Base-by-base conservation (phyloP, 1,140 invertebrate species). In the Drosophila nannoptera region DNA sequence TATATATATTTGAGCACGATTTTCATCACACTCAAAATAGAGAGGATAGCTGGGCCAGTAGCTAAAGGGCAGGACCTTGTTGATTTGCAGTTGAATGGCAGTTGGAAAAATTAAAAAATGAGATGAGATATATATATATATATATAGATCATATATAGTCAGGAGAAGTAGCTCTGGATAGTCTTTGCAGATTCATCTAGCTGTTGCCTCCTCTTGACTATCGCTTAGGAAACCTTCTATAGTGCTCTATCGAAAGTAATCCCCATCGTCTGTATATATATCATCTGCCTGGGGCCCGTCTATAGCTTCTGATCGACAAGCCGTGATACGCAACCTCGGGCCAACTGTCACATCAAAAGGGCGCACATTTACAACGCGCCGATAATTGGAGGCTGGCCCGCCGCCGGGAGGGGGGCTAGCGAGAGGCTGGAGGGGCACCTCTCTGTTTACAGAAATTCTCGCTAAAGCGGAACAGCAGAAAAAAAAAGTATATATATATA, bases 281-380 rank as follows among this genome's bases (percentile, higher is more conserved):
- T 36, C 66, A 48, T 65, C 40, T 5, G 7, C 12, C 32, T 63
- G 36, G 48, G 60, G 48, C 54, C 61, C 58, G 61, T 67, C 55
- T 49, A 60, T 58, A 61, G 62, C 55, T 67, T 58, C 36, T 38
- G 43, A 31, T 60, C 60, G 68, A 64, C 72, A 76, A 50, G 49
- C 32, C 29, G 46, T 32, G 32, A 61, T 40, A 40, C 22, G 45
- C 42, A 68, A 48, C 62, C 49, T 33, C 42, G 9, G 42, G 65
- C 72, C 22, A 78, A 61, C 81, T 84, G 80, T 84, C 80, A 84
- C 80, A 84, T 84, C 80, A 84, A 84, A 84, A 86, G 80, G 62
- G 52, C 43, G 35, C 66, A 67, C 42, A 77, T 86, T 86, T 84
- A 77, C 76, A 84, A 80, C 80, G 81, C 80, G 52, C 65, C 63